These are phyloP conservation scores for Heliconius melpomene DNA, from an alignment of 1,140 invertebrate genomes.

Conservation along the genomic window DNA sequence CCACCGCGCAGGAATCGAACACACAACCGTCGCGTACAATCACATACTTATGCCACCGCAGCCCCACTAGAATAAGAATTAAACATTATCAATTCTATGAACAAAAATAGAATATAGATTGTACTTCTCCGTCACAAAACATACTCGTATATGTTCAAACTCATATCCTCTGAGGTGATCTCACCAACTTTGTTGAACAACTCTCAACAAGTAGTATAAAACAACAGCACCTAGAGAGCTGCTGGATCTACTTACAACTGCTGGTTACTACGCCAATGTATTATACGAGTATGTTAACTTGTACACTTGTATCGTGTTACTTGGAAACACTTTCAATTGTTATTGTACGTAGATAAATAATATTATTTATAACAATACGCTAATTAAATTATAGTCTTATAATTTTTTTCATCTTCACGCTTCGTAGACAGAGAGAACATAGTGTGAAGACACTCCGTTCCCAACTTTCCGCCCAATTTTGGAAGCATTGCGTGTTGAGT, in stretches of 20 bases:
- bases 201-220: conserved; percentile 1
- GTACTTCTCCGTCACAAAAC: neutral
- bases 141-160: neutral
- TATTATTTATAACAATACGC: too few relatives aligned
- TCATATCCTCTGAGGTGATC: neutral
- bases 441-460: too few relatives aligned
- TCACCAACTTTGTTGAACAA: neutral
- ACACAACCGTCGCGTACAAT: too few relatives aligned
- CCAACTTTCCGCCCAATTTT: too few relatives aligned
- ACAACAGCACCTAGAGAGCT: neutral
- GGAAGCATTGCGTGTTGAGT: too few relatives aligned
- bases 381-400: too few relatives aligned
- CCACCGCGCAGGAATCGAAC: too few relatives aligned
- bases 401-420: too few relatives aligned
- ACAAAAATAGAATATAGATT: neutral
- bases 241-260: neutral
- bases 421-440: too few relatives aligned
- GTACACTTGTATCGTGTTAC: neutral
- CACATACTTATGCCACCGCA: too few relatives aligned
- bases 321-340: neutral
- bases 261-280: neutral
- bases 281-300: neutral
- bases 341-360: neutral
- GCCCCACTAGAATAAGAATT: too few relatives aligned
- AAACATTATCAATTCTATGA: neutral